Percentiles rank a stretch among this genome's conserved stretches.
phyloP scores from a whole-genome alignment of 2,797 vertebrate species.

The Falco cherrug region DNA sequence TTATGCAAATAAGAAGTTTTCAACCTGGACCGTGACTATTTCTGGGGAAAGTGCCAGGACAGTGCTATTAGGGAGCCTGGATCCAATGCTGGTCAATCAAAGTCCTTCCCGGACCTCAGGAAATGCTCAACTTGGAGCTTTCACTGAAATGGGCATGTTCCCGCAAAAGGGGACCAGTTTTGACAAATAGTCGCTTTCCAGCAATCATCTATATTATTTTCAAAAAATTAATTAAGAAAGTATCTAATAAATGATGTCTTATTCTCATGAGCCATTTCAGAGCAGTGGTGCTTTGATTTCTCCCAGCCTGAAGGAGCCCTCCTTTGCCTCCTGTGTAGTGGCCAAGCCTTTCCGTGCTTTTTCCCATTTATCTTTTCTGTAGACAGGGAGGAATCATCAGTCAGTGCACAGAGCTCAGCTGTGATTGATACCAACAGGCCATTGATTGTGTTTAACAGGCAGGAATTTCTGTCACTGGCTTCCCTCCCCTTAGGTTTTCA shows the following conservation, averaged over 20 bases:
- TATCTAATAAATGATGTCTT: background rate
- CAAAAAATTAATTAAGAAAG: conserved; percentile 23
- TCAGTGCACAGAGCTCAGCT: background rate
- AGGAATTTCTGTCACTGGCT: background rate
- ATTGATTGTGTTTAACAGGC: background rate
- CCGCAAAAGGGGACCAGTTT: background rate
- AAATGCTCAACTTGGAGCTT: background rate
- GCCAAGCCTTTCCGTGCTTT: background rate
- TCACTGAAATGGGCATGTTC: background rate
- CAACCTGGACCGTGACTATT: accelerated
- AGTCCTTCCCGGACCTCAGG: background rate
- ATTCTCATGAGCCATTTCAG: background rate
- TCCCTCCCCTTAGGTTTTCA: background rate
- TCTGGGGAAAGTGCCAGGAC: background rate
- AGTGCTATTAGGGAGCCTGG: background rate
- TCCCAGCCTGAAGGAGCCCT: background rate
- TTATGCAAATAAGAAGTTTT: background rate
- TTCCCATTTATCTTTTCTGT: background rate
- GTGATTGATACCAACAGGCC: background rate
- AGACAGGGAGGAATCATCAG: background rate
- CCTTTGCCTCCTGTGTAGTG: background rate
- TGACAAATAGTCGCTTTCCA: conserved; percentile 39
- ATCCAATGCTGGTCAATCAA: background rate
- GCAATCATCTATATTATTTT: background rate
- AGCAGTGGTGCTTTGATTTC: background rate